Evolutionary conservation across 2,113 vertebrate species (phyloP).

Genomic region (Crotalus horridus): DNA sequence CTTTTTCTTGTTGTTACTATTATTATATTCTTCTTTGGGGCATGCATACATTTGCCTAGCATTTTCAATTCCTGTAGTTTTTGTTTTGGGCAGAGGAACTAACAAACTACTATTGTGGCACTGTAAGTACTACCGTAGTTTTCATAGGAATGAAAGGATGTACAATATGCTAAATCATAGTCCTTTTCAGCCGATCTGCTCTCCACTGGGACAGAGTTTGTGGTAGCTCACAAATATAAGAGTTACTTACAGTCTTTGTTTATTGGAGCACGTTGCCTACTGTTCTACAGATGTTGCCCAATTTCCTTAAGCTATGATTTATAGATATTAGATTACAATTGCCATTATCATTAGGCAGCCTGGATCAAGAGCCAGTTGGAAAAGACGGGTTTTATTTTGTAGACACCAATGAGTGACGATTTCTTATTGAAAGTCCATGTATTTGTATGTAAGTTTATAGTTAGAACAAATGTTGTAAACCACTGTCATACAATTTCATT

Average conservation of each 20-base stretch:
- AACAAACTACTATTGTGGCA: background rate
- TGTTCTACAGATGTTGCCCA: background rate
- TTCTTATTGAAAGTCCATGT: background rate
- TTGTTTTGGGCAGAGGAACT: background rate
- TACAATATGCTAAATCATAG: background rate
- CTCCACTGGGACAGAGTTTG: background rate
- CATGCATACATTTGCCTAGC: background rate
- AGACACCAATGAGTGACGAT: background rate
- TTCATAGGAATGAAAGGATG: background rate
- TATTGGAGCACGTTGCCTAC: background rate
- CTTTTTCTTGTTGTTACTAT: background rate
- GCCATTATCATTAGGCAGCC: background rate
- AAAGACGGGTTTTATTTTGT: background rate
- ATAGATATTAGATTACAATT: background rate
- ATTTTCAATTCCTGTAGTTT: background rate
- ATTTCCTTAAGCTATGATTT: background rate
- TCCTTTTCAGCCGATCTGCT: background rate
- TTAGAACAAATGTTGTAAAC: background rate
- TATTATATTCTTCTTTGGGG: background rate
- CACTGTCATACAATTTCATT: background rate
- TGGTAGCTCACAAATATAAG: background rate
- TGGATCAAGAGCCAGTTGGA: background rate
- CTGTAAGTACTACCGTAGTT: background rate
- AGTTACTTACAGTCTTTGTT: background rate
- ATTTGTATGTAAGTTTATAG: background rate